Conservation (phyloP, 2,113 vertebrate species). For the Microtus montanus region DNA sequence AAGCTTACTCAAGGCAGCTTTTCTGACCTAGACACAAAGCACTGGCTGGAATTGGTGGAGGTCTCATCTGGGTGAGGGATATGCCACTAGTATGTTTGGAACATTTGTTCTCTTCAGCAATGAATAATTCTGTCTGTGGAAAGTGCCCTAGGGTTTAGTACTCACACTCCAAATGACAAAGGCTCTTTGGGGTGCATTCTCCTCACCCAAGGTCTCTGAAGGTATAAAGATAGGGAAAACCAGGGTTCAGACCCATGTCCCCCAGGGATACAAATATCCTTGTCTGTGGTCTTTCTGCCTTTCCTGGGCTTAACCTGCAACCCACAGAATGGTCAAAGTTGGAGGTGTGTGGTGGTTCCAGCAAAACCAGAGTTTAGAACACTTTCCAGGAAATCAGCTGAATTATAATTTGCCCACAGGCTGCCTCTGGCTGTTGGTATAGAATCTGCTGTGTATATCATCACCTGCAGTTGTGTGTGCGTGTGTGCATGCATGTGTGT, state of each 20-base stretch:
- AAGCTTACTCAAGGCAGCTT: not conserved
- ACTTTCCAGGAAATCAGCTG: not conserved
- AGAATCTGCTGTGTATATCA: not conserved
- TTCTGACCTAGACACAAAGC: not conserved
- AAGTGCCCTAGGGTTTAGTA: not conserved
- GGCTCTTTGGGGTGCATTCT: not conserved
- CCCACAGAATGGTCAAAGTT: not conserved
- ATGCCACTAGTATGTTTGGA: not conserved
- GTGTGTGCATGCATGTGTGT: not conserved
- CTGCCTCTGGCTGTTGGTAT: not conserved
- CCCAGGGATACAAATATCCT: not conserved
- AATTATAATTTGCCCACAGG: not conserved
- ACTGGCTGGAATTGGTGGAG: too few relatives aligned
- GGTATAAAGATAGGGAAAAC: not conserved
- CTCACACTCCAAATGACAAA: not conserved
- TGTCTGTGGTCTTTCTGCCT: not conserved
- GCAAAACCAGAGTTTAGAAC: not conserved
- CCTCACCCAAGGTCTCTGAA: not conserved
- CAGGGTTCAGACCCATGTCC: too few relatives aligned
- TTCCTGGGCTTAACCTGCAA: not conserved
- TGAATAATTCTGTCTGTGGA: not conserved
- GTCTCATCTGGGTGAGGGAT: not conserved
- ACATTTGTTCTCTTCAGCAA: not conserved
- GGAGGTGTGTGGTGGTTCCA: not conserved
- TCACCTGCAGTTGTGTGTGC: not conserved